Evolutionary conservation across 2,888 invertebrate species (phyloP).

Genomic region (Gnatocerus cornutus): DNA sequence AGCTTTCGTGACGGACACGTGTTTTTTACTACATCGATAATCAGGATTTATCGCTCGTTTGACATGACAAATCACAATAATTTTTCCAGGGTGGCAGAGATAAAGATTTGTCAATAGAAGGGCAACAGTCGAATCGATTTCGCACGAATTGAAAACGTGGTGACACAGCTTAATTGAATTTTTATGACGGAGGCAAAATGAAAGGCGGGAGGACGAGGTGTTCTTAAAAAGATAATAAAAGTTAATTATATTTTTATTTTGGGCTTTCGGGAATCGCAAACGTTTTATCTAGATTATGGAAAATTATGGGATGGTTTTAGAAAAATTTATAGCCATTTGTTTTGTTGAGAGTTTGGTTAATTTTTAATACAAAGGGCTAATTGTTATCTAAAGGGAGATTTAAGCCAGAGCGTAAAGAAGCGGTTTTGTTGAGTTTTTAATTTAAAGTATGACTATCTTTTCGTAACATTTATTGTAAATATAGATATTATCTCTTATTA

Average conservation of each 20-base stretch:
- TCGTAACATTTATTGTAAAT: background rate
- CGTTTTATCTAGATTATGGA: constrained; percentile 10
- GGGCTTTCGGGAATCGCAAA: constrained; percentile 18
- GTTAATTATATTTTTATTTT: constrained; percentile 22
- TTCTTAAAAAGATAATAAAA: constrained; percentile 19
- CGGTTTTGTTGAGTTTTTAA: background rate
- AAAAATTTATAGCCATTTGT: constrained; percentile 8
- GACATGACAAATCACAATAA: constrained; percentile 43
- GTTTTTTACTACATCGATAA: constrained; percentile 30
- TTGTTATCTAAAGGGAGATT: constrained; percentile 16
- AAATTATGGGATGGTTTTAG: background rate
- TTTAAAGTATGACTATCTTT: no score
- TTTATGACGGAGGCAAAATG: constrained; percentile 14
- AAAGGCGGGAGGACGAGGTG: background rate
- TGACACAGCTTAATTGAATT: constrained; percentile 33
- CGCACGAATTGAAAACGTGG: constrained; percentile 6
- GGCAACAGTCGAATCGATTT: constrained; percentile 17
- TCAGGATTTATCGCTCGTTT: constrained; percentile 30
- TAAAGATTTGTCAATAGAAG: constrained; percentile 21
- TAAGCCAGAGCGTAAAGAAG: background rate
- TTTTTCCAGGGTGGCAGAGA: constrained; percentile 21
- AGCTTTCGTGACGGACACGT: constrained; percentile 12
- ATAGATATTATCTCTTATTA: no score
- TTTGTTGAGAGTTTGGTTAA: background rate
- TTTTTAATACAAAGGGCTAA: constrained; percentile 10